Evolutionary conservation across 1,140 invertebrate species (phyloP), one percentile per base, ranked within the genome.

Genomic region (Trachymyrmex septentrionalis): DNA sequence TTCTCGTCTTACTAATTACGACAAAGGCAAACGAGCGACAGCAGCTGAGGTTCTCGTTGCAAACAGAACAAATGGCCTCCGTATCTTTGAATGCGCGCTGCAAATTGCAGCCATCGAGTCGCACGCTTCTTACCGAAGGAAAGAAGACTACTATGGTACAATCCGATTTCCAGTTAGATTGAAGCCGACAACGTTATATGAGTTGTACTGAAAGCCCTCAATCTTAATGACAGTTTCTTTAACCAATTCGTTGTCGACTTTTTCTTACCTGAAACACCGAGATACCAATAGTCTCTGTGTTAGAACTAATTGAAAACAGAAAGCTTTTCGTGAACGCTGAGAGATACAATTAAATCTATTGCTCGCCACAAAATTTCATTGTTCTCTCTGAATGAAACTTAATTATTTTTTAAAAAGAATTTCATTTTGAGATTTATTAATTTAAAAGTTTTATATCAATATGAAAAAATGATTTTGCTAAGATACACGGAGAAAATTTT

Each of bases 51-150:
- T 69, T 84, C 80, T 50, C 38, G 38, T 84, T 24, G 14, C 50
- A 78, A 88, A 85, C 86, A 86, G 87, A 59, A 73, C 73, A 55
- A 85, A 75, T 88, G 64, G 75, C 53, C 10, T 38, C 3, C 34
- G 64, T n/a, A 64, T 38, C 69, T 84, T 84, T 84, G 80, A 82
- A 82, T 44, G 55, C 38, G 21, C 80, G 53, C 80, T 82, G 80
- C 80, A 73, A 84, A 84, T 72, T 71, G 67, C 69, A 84, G 27
- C n/a, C n/a, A 44, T 48, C 59, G 73, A 75, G 69, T 88, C 78
- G 86, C 7, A 16, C 48, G 34, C 61, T 87, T 67, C 80, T 72
- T 34, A 19, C 24, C 34, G 80, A 44, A 66, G 50, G 64, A 27
- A 69, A 34, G 38, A 71, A 77, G 38, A 59, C 27, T 66, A 24